Percentiles rank a stretch among this genome's conserved stretches.
These are phyloP conservation scores for Drosophila yakuba DNA, from an alignment of 1,140 invertebrate species.

Conservation along the genomic window DNA sequence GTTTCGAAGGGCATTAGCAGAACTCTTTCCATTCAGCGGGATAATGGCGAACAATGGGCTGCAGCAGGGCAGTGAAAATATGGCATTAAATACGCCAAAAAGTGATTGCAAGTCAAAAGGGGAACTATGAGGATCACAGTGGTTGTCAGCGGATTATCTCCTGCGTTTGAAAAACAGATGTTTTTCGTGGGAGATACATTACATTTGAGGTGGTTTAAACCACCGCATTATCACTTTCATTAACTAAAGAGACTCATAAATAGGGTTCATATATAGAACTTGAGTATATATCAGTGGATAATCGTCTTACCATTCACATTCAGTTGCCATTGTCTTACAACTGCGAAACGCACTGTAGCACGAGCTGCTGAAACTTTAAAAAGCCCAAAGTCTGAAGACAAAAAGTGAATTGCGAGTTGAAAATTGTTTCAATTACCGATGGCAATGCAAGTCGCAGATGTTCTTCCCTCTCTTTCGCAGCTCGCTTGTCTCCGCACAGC, in stretches of 20 bases:
- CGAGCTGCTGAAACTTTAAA: conserved; percentile 8
- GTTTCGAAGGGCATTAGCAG: conserved; percentile 24
- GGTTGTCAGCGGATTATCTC: conserved; percentile 7
- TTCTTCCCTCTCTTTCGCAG: conserved; percentile 2
- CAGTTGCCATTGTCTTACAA: no score
- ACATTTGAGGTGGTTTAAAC: no score
- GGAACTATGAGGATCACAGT: conserved; percentile 23
- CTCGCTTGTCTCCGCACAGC: neutral
- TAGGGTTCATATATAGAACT: no score
- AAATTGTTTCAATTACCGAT: conserved; percentile 63
- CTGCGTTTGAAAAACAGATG: conserved; percentile 4
- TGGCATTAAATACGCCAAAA: conserved; percentile 10
- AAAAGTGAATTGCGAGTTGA: conserved; percentile 49
- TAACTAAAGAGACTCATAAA: no score
- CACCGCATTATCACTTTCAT: no score
- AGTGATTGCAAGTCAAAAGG: conserved; percentile 28
- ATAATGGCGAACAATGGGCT: conserved; percentile 14
- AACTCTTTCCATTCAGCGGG: conserved; percentile 11
- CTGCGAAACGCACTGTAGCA: neutral
- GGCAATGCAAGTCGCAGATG: conserved; percentile 20
- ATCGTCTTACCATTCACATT: no score
- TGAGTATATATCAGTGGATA: no score
- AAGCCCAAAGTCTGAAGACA: neutral
- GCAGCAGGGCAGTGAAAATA: conserved; percentile 7
- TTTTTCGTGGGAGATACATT: neutral